These are phyloP conservation scores for Ceratotherium simum DNA, from an alignment of 2,113 vertebrate species.

Conservation along the genomic window DNA sequence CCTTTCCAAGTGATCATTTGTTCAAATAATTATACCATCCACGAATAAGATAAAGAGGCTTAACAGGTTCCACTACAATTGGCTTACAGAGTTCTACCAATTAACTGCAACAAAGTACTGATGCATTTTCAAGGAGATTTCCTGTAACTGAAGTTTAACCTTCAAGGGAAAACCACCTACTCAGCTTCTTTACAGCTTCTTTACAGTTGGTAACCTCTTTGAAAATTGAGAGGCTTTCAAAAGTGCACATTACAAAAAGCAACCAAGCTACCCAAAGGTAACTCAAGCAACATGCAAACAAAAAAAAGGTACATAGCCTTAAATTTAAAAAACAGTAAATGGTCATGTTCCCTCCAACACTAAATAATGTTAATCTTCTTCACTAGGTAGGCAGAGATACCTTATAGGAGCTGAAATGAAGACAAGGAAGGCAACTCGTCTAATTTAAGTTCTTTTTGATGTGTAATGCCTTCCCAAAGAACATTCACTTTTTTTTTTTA, in stretches of 20 bases:
- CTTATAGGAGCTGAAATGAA: neutral
- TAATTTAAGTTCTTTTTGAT: neutral
- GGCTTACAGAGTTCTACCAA: neutral
- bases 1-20: neutral
- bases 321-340: neutral
- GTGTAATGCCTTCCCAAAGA: neutral
- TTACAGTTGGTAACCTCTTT: neutral
- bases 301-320: neutral
- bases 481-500: neutral
- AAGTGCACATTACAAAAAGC: neutral
- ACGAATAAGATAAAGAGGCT: conserved; percentile 40
- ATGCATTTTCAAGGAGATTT: conserved; percentile 45
- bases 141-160: neutral
- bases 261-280: neutral
- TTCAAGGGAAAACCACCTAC: conserved; percentile 35
- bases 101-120: neutral
- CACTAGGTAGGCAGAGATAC: neutral
- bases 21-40: conserved; percentile 11
- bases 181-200: conserved; percentile 2
- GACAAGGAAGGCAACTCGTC: neutral
- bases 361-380: neutral
- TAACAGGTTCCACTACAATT: conserved; percentile 3
- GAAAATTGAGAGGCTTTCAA: conserved; percentile 20
- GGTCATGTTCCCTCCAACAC: neutral
- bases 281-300: neutral